Conservation (phyloP, 2,113 vertebrate species). For the Pseudorhombus dupliciocellatus region DNA sequence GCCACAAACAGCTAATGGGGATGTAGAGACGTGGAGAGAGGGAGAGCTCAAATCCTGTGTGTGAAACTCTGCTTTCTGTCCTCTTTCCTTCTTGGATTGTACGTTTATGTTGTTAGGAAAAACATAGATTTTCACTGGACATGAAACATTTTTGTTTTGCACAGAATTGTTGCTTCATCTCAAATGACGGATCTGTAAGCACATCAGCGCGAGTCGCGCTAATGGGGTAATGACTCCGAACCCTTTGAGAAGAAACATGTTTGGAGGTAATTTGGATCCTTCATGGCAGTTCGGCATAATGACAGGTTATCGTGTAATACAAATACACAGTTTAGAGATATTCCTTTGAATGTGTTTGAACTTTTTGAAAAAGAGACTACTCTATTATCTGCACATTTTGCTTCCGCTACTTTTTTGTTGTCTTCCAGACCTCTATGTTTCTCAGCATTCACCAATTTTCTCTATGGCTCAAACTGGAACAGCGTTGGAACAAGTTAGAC, state of each 20-base stretch:
- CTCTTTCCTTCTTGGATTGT: background rate
- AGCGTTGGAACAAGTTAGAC: background rate
- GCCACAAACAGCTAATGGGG: conserved; percentile 1
- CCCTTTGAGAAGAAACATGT: background rate
- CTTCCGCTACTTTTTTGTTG: background rate
- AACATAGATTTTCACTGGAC: background rate
- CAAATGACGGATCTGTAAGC: background rate
- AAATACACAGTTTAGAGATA: too few species aligned
- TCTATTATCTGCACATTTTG: background rate
- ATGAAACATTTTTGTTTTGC: conserved; percentile 10
- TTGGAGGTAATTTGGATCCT: background rate
- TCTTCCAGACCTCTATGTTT: background rate
- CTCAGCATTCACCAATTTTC: conserved; percentile 12
- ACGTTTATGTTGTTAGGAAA: background rate
- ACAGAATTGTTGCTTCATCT: background rate
- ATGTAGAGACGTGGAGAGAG: background rate
- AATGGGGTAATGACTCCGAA: background rate
- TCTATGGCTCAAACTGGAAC: background rate
- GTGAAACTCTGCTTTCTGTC: too few species aligned
- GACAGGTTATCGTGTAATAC: background rate
- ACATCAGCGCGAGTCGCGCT: background rate
- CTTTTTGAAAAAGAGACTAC: background rate
- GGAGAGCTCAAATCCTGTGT: too few species aligned
- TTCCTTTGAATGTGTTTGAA: background rate
- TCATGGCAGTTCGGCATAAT: background rate